These are phyloP conservation scores for Heterodera filipjevi DNA, from an alignment of 2,888 invertebrate genomes.

Conservation along the genomic window DNA sequence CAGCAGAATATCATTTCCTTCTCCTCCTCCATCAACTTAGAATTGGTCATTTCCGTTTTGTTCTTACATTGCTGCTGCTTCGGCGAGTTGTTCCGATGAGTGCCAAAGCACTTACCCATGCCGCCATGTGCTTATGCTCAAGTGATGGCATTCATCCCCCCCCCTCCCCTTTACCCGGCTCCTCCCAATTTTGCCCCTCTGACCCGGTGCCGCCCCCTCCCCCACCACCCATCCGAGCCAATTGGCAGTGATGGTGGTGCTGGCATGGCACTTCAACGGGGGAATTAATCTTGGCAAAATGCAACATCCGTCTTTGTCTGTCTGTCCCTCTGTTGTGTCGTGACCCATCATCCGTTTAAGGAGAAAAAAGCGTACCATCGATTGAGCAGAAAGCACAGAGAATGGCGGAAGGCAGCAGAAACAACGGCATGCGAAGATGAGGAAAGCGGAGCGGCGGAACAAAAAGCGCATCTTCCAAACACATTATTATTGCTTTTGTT, in stretches of 20 bases:
- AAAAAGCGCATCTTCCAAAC: neutral
- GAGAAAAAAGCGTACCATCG: neutral
- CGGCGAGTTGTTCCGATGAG: too few species aligned
- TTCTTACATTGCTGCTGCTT: neutral
- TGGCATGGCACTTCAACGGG: neutral
- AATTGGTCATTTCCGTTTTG: neutral
- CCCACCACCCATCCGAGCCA: neutral
- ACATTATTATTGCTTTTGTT: neutral
- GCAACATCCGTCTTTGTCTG: neutral
- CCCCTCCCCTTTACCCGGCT: neutral
- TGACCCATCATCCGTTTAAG: neutral
- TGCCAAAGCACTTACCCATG: neutral
- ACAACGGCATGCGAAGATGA: too few species aligned
- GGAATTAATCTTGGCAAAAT: slow-evolving; percentile 5
- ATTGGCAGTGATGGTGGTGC: neutral
- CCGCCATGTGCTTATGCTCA: neutral
- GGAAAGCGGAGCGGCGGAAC: neutral
- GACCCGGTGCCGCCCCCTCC: neutral
- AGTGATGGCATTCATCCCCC: neutral
- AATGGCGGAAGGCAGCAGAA: too few species aligned
- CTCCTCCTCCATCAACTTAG: neutral
- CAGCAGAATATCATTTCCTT: neutral
- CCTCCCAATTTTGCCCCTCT: neutral
- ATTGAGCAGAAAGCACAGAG: neutral
- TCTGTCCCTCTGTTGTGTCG: neutral